Evolutionary conservation across 2,797 vertebrate species (phyloP).

Genomic region (Sphaeramia orbicularis): DNA sequence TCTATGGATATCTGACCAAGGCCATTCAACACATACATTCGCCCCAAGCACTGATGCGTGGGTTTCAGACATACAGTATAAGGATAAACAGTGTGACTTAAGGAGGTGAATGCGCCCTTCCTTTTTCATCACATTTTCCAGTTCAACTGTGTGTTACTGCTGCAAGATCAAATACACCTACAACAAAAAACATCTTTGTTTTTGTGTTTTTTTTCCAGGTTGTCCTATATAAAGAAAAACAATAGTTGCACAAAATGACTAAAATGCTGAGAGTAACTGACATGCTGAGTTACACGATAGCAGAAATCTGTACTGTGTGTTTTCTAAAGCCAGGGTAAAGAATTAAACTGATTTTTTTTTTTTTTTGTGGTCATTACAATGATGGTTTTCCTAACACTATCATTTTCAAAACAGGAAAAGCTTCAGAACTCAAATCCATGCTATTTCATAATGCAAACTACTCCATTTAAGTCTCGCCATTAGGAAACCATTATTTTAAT

Average conservation of each 20-base stretch:
- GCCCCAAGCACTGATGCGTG: slow-evolving; percentile 37
- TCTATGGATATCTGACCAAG: slow-evolving; percentile 40
- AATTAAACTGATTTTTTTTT: neutral
- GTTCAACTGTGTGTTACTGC: slow-evolving; percentile 14
- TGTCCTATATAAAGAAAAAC: slow-evolving; percentile 27
- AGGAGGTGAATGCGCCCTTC: slow-evolving; percentile 11
- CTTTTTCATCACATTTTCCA: slow-evolving; percentile 33
- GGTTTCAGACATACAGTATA: slow-evolving; percentile 28
- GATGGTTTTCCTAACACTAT: neutral
- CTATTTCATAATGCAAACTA: slow-evolving; percentile 15
- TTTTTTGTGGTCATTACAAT: slow-evolving; percentile 1
- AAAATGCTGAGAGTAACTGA: slow-evolving; percentile 18
- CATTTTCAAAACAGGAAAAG: neutral
- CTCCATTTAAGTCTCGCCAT: slow-evolving; percentile 31
- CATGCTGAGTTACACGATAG: slow-evolving; percentile 19
- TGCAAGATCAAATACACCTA: slow-evolving; percentile 41
- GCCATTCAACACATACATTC: slow-evolving; percentile 22
- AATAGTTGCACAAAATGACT: neutral
- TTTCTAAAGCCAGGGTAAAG: slow-evolving; percentile 16
- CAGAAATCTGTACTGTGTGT: slow-evolving; percentile 16
- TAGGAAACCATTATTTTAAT: slow-evolving; percentile 39
- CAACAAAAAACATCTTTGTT: slow-evolving; percentile 26
- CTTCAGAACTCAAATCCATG: slow-evolving; percentile 5
- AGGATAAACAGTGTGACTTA: slow-evolving; percentile 24
- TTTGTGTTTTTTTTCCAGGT: slow-evolving; percentile 21